phyloP scores from a whole-genome alignment of 2,113 vertebrate genomes.

The Antechinus stuartii region DNA sequence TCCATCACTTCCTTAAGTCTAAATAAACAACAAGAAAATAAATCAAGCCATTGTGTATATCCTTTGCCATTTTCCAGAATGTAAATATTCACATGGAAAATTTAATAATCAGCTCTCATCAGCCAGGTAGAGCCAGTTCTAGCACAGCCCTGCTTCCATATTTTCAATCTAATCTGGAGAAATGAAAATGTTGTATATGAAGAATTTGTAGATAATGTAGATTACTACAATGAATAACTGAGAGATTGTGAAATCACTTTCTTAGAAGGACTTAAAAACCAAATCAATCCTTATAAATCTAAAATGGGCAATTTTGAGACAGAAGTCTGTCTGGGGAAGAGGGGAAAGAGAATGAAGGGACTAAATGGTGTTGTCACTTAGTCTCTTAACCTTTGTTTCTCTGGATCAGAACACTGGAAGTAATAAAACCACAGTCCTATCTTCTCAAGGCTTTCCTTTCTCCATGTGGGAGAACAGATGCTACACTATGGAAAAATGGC shows the following conservation, averaged over 20 bases:
- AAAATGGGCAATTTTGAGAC: background rate
- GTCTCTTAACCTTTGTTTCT: background rate
- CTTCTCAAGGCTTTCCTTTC: background rate
- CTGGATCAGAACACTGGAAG: background rate
- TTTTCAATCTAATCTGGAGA: background rate
- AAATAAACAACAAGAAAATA: background rate
- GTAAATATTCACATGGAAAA: background rate
- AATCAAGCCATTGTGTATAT: background rate
- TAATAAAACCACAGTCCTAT: background rate
- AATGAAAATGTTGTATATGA: background rate
- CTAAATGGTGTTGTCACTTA: background rate
- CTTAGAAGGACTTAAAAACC: background rate
- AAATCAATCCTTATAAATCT: background rate
- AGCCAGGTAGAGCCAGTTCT: background rate
- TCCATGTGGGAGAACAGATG: background rate
- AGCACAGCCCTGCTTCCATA: background rate
- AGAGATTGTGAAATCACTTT: constrained; percentile 16
- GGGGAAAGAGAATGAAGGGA: background rate
- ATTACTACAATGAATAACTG: constrained; percentile 38
- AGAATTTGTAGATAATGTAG: constrained; percentile 9
- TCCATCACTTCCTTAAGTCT: background rate
- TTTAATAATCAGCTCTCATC: background rate
- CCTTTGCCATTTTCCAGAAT: background rate
- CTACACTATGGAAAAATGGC: background rate
- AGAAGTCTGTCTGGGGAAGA: background rate